Evolutionary conservation across 2,888 invertebrate genomes (phyloP).

Genomic region (Lobophora halterata): DNA sequence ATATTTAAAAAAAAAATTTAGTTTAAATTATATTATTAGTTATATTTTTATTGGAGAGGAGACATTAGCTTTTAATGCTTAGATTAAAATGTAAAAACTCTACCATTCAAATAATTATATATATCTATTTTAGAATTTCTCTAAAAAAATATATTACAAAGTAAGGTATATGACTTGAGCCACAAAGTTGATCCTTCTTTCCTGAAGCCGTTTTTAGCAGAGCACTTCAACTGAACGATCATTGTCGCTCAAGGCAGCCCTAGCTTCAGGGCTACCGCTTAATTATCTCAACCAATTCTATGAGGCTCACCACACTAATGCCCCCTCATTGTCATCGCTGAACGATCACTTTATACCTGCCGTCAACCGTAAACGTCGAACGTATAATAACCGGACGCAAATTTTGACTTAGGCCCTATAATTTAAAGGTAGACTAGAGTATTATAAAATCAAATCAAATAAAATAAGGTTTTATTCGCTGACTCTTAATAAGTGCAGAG

Average conservation of each 20-base stretch:
- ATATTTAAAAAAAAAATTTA: no score
- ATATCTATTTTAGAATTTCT: no score
- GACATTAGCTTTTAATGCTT: no score
- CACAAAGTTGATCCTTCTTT: slow-evolving; percentile 35
- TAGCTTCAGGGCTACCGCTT: slow-evolving; percentile 51
- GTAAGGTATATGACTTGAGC: slow-evolving; percentile 34
- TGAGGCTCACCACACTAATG: slow-evolving; percentile 41
- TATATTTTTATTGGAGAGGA: no score
- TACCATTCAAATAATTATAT: no score
- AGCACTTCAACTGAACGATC: slow-evolving; percentile 62
- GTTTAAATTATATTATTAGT: no score
- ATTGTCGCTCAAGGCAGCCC: slow-evolving; percentile 52
- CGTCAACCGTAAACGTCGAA: slow-evolving; percentile 30
- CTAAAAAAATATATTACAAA: no score
- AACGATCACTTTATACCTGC: slow-evolving; percentile 41
- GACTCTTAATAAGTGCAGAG: no score
- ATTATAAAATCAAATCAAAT: no score
- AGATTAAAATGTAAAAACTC: no score
- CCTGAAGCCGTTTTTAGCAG: slow-evolving; percentile 48
- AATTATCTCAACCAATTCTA: slow-evolving; percentile 56
- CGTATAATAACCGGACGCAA: neutral
- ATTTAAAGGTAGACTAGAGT: no score
- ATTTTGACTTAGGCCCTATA: neutral
- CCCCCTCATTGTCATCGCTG: slow-evolving; percentile 37
- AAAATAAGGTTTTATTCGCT: no score